Evolutionary conservation across 2,888 invertebrate genomes (phyloP), one percentile per base, ranked within the genome.

Genomic region (Tholera decimalis): DNA sequence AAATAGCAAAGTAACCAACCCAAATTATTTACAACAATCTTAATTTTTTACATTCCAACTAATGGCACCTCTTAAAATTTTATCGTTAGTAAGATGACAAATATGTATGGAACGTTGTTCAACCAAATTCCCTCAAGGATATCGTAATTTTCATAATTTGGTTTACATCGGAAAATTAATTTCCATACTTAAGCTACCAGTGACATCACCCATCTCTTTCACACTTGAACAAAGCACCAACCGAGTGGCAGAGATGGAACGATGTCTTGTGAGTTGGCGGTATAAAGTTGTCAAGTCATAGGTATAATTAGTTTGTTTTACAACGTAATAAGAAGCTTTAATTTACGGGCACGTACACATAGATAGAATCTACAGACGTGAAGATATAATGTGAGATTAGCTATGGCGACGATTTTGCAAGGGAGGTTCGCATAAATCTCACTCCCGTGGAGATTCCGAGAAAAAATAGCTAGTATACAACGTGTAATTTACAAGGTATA

Each of bases 301-400:
- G 33, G 50, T 53, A 73, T 79, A 80, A 80, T 82, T 82, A 82
- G 63, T 70, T 70, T 57, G 73, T 67, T 63, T 63, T 58, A 82
- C 76, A 58, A 59, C 24, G 59, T 71, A 65, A 78, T 78, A 63
- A 62, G 54, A 63, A 33, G 46, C 30, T 46, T 22, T 39, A 20
- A 55, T 64, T 22, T 57, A 2, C 18, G 39, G 28, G 18, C 28
- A 53, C 46, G 39, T 47, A 11, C n/a, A 46, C 7, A 28, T 13
- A 20, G 20, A 30, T 30, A 15, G 3, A 0, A n/a, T n/a, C n/a
- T 26, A 18, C 18, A 11, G 15, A 13, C 0, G 24, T 43, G 7
- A 43, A 15, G 15, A 24, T 15, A n/a, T n/a, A n/a, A n/a, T n/a
- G n/a, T n/a, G n/a, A n/a, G n/a, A n/a, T n/a, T n/a, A n/a, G n/a